These are phyloP conservation scores for Python bivittatus DNA, from an alignment of 2,113 vertebrate species.

Conservation along the genomic window DNA sequence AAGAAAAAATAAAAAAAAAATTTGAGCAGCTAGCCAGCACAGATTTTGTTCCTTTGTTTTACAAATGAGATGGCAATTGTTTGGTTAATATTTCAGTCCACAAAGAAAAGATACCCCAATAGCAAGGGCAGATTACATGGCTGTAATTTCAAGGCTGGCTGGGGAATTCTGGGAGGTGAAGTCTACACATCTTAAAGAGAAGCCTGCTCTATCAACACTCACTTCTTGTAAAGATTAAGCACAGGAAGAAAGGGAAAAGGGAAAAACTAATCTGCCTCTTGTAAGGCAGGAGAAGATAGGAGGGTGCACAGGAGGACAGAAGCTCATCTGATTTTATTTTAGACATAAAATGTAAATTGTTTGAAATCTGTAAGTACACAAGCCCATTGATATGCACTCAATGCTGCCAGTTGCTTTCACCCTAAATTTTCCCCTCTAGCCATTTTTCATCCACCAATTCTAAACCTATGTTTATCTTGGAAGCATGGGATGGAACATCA, in stretches of 20 bases:
- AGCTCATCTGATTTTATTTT: not conserved
- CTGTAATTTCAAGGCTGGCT: too few relatives aligned
- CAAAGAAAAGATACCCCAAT: not conserved
- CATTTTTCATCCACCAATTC: not conserved
- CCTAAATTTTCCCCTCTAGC: not conserved
- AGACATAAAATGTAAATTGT: not conserved
- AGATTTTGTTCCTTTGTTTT: not conserved
- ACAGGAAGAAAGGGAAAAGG: too few relatives aligned
- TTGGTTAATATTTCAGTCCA: slow-evolving; percentile 21
- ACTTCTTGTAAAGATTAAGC: too few relatives aligned
- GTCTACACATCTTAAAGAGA: too few relatives aligned
- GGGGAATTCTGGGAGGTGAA: too few relatives aligned
- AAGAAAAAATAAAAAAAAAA: too few relatives aligned
- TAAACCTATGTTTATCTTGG: not conserved
- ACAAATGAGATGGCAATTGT: slow-evolving; percentile 17
- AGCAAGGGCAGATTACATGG: not conserved
- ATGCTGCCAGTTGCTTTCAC: not conserved
- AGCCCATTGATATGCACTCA: not conserved
- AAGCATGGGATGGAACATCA: not conserved
- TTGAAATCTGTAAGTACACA: not conserved
- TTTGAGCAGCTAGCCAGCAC: not conserved
- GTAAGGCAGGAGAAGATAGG: not conserved
- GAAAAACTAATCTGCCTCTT: not conserved
- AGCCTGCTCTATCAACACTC: too few relatives aligned
- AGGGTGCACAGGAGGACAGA: not conserved